phyloP scores from a whole-genome alignment of 30 jellyfish, hydroid and myxozoan species.

The Hydra vulgaris region DNA sequence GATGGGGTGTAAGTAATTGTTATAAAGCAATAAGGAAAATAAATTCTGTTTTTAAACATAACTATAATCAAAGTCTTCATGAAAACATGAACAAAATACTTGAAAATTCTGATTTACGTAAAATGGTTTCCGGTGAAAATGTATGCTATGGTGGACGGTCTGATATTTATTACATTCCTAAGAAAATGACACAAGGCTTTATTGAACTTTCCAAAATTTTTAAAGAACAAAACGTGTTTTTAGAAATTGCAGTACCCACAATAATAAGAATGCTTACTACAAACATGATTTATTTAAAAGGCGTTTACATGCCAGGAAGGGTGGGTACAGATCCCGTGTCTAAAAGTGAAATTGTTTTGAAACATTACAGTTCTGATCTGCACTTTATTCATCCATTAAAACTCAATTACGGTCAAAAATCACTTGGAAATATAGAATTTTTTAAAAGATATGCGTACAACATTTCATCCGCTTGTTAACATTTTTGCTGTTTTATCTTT shows the following conservation, averaged over 20 bases:
- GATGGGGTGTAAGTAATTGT: slow-evolving; percentile 80
- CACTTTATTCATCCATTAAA: slow-evolving; percentile 79
- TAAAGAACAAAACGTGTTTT: slow-evolving; percentile 62
- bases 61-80: neutral
- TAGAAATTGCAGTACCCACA: slow-evolving; percentile 96
- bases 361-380: slow-evolving; percentile 43
- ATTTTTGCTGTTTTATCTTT: too few relatives aligned
- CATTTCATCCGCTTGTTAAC: too few relatives aligned
- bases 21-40: slow-evolving; percentile 24
- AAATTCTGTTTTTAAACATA: neutral
- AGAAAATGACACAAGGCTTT: slow-evolving; percentile 28
- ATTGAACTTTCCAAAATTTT: slow-evolving; percentile 49
- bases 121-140: slow-evolving; percentile 35
- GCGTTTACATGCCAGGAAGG: slow-evolving; percentile 84
- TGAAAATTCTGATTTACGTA: neutral
- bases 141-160: slow-evolving; percentile 91
- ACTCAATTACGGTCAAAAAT: slow-evolving; percentile 46
- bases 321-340: slow-evolving; percentile 63
- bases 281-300: slow-evolving; percentile 42
- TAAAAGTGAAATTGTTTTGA: slow-evolving; percentile 58
- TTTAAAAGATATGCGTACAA: neutral
- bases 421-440: neutral
- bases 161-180: slow-evolving; percentile 83
- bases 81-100: neutral
- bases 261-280: slow-evolving; percentile 60